Evolutionary conservation across 1,140 invertebrate genomes (phyloP).

Genomic region (Lutraria rhynchaena): DNA sequence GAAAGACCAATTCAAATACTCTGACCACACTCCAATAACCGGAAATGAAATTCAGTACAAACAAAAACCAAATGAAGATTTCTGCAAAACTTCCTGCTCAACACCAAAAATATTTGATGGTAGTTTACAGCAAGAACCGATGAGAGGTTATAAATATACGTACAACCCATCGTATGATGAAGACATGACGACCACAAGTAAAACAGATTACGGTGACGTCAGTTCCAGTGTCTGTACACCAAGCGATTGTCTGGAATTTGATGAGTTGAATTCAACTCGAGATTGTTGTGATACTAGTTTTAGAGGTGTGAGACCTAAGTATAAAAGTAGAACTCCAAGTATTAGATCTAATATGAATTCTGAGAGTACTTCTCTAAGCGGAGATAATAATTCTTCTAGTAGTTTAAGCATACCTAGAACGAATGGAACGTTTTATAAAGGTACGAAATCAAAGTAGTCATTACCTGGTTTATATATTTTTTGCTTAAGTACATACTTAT

Average conservation of each 20-base stretch:
- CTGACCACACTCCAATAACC: neutral
- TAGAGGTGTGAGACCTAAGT: conserved; percentile 15
- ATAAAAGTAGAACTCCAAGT: conserved; percentile 38
- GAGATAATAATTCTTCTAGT: conserved; percentile 31
- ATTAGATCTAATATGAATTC: conserved; percentile 46
- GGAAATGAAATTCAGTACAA: neutral
- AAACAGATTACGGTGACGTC: neutral
- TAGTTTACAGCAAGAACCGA: neutral
- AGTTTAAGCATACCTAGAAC: conserved; percentile 33
- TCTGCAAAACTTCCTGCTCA: conserved; percentile 7
- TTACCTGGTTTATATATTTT: too few species aligned
- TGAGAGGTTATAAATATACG: conserved; percentile 57
- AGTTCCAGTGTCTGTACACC: conserved; percentile 44
- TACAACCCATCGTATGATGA: conserved; percentile 52
- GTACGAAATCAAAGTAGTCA: conserved; percentile 17
- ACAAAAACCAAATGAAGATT: neutral
- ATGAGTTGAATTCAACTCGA: neutral
- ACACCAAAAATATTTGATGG: conserved; percentile 21
- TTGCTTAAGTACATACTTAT: too few species aligned
- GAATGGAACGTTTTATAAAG: conserved; percentile 51
- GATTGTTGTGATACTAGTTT: conserved; percentile 34
- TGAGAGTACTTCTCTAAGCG: conserved; percentile 47
- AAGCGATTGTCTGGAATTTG: conserved; percentile 48
- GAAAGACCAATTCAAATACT: conserved; percentile 12
- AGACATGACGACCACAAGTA: conserved; percentile 36